Evolutionary conservation across 2,888 invertebrate genomes (phyloP).

Genomic region (Geotrupes spiniger): DNA sequence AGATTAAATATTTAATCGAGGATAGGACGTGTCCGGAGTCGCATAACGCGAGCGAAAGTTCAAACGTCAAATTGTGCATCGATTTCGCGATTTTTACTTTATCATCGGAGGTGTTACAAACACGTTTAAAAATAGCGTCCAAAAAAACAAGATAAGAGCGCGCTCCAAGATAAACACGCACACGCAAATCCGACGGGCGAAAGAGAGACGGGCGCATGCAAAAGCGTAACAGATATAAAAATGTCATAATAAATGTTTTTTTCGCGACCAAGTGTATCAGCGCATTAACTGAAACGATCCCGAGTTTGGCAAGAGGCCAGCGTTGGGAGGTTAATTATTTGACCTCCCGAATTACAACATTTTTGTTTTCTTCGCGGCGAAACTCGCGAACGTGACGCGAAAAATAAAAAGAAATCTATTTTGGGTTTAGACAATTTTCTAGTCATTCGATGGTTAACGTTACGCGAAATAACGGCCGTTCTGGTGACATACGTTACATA

Average conservation of each 20-base stretch:
- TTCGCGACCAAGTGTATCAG: conserved; percentile 11
- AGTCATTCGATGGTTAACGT: no score
- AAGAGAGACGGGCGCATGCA: conserved; percentile 7
- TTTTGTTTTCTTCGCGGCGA: not conserved
- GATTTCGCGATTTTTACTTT: no score
- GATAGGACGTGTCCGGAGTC: no score
- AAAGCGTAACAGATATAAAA: conserved; percentile 10
- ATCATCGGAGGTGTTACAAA: conserved; percentile 2
- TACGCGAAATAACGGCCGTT: no score
- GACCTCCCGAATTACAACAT: conserved; percentile 9
- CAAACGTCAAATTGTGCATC: no score
- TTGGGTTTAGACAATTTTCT: no score
- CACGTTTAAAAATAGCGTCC: conserved; percentile 3
- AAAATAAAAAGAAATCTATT: no score
- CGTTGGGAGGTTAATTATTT: conserved; percentile 14
- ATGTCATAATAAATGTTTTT: conserved; percentile 17
- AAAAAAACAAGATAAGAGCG: conserved; percentile 3
- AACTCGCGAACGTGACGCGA: not conserved
- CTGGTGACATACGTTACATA: no score
- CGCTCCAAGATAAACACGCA: not conserved
- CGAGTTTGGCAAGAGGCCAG: conserved; percentile 13
- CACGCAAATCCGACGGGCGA: no score
- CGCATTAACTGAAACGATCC: conserved; percentile 12
- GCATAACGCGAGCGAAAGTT: no score
- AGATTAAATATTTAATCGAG: no score